These are phyloP conservation scores for Babyrousa celebensis DNA, from an alignment of 2,797 vertebrate genomes.

Conservation along the genomic window DNA sequence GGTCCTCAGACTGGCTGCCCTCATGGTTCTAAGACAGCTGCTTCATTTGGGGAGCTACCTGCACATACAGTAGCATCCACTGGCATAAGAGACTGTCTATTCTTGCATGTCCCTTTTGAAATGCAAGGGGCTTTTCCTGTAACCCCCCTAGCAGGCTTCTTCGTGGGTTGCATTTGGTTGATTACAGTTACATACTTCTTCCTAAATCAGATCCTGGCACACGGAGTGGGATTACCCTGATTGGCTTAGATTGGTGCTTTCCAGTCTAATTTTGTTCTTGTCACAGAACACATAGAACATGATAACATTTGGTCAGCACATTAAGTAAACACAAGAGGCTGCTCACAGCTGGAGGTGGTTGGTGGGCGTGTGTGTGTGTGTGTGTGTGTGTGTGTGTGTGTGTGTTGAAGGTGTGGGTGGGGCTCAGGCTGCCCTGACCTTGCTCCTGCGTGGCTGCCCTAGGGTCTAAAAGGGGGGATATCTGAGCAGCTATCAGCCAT, in stretches of 20 bases:
- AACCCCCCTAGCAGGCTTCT: neutral
- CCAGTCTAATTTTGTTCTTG: conserved; percentile 28
- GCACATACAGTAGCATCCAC: neutral
- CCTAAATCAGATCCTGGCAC: neutral
- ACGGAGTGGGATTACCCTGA: neutral
- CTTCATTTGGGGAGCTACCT: neutral
- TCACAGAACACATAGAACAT: conserved; percentile 11
- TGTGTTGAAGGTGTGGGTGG: neutral
- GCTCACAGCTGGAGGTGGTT: neutral
- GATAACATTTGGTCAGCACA: conserved; percentile 4
- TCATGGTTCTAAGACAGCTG: neutral
- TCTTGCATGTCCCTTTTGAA: neutral
- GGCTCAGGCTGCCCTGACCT: neutral
- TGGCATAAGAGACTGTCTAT: neutral
- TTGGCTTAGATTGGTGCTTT: conserved; percentile 12
- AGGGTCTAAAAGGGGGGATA: neutral
- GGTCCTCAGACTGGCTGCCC: neutral
- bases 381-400: neutral
- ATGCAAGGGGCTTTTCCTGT: neutral
- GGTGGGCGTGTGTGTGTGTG: neutral
- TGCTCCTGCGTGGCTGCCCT: neutral
- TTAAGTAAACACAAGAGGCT: conserved; percentile 20
- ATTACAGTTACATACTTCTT: neutral
- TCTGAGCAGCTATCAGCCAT: neutral
- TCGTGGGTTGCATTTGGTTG: neutral